Conservation (phyloP, 2,113 vertebrate genomes). For the Astatotilapia flaviijosephi region DNA sequence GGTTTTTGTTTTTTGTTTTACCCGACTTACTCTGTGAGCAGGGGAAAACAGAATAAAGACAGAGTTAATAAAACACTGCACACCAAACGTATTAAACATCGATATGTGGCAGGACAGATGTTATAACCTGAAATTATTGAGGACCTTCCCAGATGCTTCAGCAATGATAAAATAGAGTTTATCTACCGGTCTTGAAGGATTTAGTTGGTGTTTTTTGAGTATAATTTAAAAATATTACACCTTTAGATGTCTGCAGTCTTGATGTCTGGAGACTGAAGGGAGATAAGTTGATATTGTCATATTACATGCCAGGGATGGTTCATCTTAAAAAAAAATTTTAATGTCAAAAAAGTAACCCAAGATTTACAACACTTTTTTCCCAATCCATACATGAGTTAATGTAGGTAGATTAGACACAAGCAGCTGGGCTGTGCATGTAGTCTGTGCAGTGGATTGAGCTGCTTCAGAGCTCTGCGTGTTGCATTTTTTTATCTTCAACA, state of each 20-base stretch:
- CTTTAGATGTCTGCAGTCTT: neutral
- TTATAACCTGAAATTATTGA: constrained; percentile 1
- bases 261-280: neutral
- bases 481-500: neutral
- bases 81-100: constrained; percentile 32
- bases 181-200: neutral
- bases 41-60: constrained; percentile 33
- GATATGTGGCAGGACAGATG: neutral
- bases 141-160: neutral
- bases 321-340: neutral
- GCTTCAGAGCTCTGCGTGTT: neutral
- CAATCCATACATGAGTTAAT: neutral
- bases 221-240: neutral
- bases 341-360: neutral
- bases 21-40: neutral
- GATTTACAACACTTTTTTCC: neutral
- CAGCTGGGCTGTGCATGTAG: neutral
- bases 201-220: neutral
- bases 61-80: constrained; percentile 43
- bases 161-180: neutral
- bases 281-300: neutral
- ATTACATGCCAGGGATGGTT: neutral
- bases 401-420: neutral
- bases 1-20: neutral
- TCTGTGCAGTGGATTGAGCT: neutral